Evolutionary conservation across 2,113 vertebrate genomes (phyloP).

Genomic region (Paratilapia polleni): DNA sequence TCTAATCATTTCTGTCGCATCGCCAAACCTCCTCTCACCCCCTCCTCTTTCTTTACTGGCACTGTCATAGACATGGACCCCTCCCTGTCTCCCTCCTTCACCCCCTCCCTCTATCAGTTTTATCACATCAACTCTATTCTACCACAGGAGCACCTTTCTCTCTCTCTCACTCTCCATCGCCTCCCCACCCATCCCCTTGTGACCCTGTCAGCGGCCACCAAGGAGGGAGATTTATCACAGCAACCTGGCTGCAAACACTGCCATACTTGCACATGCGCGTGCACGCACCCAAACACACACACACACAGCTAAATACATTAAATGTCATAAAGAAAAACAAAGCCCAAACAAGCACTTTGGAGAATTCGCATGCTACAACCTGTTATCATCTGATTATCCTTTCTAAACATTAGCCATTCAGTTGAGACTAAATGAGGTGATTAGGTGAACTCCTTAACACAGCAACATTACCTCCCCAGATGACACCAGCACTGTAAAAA

Average conservation of each 20-base stretch:
- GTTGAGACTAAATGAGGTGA: neutral
- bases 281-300: neutral
- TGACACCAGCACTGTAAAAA: neutral
- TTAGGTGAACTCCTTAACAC: neutral
- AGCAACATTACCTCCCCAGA: neutral
- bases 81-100: neutral
- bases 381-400: neutral
- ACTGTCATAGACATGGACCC: slow-evolving; percentile 56
- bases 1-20: slow-evolving; percentile 59
- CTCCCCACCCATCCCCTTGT: slow-evolving; percentile 50
- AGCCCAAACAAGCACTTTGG: slow-evolving; percentile 2
- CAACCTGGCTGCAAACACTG: slow-evolving; percentile 49
- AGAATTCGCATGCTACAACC: neutral
- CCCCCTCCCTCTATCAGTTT: slow-evolving; percentile 24
- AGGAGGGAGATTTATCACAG: slow-evolving; percentile 62
- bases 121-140: slow-evolving; percentile 47
- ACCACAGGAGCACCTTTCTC: slow-evolving; percentile 44
- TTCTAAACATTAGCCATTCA: neutral
- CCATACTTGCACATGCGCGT: neutral
- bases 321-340: slow-evolving; percentile 25
- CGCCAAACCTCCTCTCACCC: slow-evolving; percentile 39
- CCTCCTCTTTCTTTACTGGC: slow-evolving; percentile 35
- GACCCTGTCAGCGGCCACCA: slow-evolving; percentile 58
- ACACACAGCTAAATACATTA: neutral
- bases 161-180: slow-evolving; percentile 38